Conservation (phyloP, 2,888 invertebrate species). For the Rhogogaster chlorosoma region DNA sequence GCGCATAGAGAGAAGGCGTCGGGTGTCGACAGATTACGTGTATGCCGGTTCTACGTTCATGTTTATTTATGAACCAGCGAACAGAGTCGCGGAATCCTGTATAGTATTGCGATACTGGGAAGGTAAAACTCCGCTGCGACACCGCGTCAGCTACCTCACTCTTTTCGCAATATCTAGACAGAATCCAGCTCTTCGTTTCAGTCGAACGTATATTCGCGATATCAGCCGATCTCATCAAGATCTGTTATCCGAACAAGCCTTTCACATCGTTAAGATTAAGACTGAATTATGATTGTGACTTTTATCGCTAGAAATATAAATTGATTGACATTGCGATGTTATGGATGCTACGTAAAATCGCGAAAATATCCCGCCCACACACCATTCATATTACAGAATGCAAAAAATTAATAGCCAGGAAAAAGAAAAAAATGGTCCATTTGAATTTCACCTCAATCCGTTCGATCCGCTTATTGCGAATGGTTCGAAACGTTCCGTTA, state of each 20-base stretch:
- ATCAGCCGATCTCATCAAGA: not conserved
- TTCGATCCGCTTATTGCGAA: constrained; percentile 8
- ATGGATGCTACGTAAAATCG: not conserved
- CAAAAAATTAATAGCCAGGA: not conserved
- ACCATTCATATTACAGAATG: not conserved
- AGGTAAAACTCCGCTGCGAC: not conserved
- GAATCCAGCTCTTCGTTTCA: not conserved
- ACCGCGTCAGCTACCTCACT: not conserved
- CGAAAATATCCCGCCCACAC: not conserved
- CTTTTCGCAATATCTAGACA: not conserved
- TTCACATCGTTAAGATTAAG: not conserved
- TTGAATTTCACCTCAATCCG: constrained; percentile 6
- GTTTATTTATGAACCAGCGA: constrained; percentile 36
- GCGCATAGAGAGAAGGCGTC: constrained; percentile 2
- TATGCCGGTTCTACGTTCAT: constrained; percentile 19
- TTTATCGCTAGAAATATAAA: not conserved
- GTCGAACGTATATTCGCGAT: not conserved
- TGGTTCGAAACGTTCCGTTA: not conserved
- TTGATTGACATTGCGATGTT: not conserved
- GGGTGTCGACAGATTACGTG: constrained; percentile 35
- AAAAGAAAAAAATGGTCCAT: not conserved
- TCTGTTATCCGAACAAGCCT: not conserved
- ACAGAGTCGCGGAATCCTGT: not conserved
- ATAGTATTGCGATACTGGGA: not conserved
- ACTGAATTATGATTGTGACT: not conserved